Evolutionary conservation across 2,797 vertebrate genomes (phyloP).

Genomic region (Enteromius viviparus): DNA sequence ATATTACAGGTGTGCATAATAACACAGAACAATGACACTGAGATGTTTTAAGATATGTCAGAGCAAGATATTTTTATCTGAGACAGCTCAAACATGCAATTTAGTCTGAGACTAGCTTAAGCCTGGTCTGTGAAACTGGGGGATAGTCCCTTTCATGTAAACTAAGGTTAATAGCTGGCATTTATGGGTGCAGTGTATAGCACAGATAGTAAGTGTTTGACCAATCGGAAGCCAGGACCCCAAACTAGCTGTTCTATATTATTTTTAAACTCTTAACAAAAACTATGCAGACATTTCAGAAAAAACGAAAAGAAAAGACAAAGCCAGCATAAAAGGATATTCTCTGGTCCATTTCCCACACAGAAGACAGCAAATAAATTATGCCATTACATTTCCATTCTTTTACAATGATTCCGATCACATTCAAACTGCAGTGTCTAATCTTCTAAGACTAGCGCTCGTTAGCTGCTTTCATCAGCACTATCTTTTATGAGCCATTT

Average conservation of each 20-base stretch:
- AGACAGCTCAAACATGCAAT: no score
- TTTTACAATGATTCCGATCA: neutral
- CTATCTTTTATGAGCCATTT: conserved; percentile 8
- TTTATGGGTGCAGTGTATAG: neutral
- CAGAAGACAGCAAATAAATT: neutral
- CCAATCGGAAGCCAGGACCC: neutral
- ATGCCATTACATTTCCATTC: conserved; percentile 2
- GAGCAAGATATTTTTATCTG: no score
- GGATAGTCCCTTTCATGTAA: neutral
- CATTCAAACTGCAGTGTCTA: neutral
- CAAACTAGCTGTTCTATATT: neutral
- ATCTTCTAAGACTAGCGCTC: neutral
- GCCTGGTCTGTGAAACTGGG: no score
- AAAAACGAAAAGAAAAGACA: neutral
- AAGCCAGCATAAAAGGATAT: neutral
- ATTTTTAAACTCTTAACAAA: neutral
- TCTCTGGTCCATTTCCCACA: neutral
- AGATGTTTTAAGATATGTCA: no score
- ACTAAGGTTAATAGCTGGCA: neutral
- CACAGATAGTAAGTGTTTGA: neutral
- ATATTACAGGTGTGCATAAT: no score
- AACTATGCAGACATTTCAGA: neutral
- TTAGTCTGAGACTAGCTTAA: no score
- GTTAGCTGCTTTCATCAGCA: conserved; percentile 26
- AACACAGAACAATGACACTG: no score